Percentiles rank a stretch among this genome's conserved stretches.
Evolutionary conservation across 2,113 vertebrate genomes (phyloP).

Genomic region (Centropus unirufus): DNA sequence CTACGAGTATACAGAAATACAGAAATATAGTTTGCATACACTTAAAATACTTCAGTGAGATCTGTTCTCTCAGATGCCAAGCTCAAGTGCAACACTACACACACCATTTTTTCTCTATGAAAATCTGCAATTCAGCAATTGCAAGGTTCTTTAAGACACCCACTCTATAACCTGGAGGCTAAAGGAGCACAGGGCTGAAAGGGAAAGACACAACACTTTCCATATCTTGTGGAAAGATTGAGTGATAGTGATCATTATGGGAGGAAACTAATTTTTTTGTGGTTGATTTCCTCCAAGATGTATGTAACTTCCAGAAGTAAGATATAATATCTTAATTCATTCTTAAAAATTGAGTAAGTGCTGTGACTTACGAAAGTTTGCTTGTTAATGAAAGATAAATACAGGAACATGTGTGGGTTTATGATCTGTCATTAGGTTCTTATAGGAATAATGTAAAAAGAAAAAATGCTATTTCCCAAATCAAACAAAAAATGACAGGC

Average conservation of each 20-base stretch:
- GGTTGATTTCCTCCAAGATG: neutral
- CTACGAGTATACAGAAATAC: neutral
- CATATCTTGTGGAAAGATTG: conserved; percentile 9
- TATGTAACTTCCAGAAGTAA: neutral
- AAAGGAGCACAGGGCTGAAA: neutral
- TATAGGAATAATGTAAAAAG: neutral
- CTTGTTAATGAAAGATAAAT: neutral
- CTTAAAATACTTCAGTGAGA: conserved; percentile 8
- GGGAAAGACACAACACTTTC: conserved; percentile 16
- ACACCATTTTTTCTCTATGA: neutral
- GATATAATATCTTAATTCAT: neutral
- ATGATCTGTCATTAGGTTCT: neutral
- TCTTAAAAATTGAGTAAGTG: neutral
- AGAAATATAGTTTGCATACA: neutral
- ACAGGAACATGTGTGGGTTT: neutral
- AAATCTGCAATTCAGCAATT: conserved; percentile 24
- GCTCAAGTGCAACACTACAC: neutral
- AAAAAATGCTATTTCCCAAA: neutral
- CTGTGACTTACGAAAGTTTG: neutral
- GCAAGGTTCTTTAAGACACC: conserved; percentile 30
- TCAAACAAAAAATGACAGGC: neutral
- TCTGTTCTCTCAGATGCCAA: neutral
- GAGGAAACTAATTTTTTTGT: neutral
- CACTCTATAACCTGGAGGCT: neutral
- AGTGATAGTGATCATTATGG: neutral